Conservation (phyloP, 2,888 invertebrate species). For the Rhynchonema sp. region DNA sequence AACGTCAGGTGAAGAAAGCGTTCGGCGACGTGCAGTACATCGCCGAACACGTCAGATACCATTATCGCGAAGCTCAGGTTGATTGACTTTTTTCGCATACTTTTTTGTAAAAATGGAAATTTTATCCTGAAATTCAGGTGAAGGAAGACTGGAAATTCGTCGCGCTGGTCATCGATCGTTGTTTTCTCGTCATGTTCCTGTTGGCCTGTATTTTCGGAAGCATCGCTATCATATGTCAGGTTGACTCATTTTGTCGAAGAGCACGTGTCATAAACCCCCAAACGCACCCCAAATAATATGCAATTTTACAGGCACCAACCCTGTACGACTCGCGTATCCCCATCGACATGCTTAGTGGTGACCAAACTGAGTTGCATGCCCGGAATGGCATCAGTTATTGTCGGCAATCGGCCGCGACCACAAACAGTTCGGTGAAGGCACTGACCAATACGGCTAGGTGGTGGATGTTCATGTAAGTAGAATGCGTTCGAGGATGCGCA, state of each 20-base stretch:
- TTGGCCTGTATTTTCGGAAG: slow-evolving; percentile 20
- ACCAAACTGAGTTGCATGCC: not conserved
- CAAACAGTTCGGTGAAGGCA: not conserved
- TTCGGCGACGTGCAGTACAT: not conserved
- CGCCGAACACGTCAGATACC: not conserved
- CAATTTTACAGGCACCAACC: slow-evolving; percentile 23
- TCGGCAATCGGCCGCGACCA: not conserved
- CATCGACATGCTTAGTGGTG: slow-evolving; percentile 1
- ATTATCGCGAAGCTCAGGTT: not conserved
- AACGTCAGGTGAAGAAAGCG: not conserved
- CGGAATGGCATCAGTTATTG: slow-evolving; percentile 3
- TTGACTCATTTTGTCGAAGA: not conserved
- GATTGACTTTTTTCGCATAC: too few species aligned
- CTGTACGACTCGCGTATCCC: slow-evolving; percentile 22
- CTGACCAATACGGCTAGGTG: too few species aligned
- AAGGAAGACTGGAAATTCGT: slow-evolving; percentile 79
- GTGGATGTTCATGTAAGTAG: too few species aligned
- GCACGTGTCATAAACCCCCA: too few species aligned
- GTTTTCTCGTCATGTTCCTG: slow-evolving; percentile 1
- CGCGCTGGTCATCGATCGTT: slow-evolving; percentile 63
- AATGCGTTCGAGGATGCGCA: too few species aligned
- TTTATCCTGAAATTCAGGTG: slow-evolving; percentile 14
- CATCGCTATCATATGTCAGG: slow-evolving; percentile 20
- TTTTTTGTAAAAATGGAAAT: too few species aligned
- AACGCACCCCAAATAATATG: too few species aligned